phyloP scores from a whole-genome alignment of 1,140 invertebrate genomes.

The Meloidogyne hapla region DNA sequence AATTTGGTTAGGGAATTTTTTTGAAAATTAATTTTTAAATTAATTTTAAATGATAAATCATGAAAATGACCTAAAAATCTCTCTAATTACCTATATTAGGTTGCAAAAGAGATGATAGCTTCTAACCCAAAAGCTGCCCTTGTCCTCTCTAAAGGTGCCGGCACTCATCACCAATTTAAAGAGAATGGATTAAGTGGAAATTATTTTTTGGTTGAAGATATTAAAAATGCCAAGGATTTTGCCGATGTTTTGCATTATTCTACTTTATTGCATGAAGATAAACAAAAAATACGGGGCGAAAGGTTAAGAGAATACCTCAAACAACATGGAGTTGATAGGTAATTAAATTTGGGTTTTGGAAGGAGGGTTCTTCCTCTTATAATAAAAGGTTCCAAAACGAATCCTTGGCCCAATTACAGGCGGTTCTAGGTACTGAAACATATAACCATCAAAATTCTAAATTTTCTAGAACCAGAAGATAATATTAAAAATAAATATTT shows the following conservation, averaged over 20 bases:
- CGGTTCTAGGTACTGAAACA: too few species aligned
- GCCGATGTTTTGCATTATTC: conserved; percentile 59
- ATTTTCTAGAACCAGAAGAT: too few species aligned
- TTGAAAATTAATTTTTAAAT: too few species aligned
- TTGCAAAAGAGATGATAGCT: conserved; percentile 58
- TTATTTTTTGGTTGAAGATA: conserved; percentile 40
- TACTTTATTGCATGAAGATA: conserved; percentile 48
- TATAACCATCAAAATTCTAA: too few species aligned
- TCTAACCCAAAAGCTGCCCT: conserved; percentile 59
- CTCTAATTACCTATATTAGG: too few species aligned
- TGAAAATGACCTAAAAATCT: too few species aligned
- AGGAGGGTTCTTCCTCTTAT: too few species aligned
- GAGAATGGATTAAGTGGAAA: conserved; percentile 53
- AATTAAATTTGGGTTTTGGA: too few species aligned
- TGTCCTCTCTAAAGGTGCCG: conserved; percentile 61
- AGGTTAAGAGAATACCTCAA: conserved; percentile 59
- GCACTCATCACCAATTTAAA: conserved; percentile 59
- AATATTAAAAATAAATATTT: not conserved
- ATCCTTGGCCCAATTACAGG: too few species aligned
- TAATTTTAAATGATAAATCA: too few species aligned
- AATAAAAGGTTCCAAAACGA: too few species aligned
- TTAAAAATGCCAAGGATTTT: conserved; percentile 52
- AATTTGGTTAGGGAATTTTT: conserved; percentile 36
- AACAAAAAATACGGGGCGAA: conserved; percentile 48
- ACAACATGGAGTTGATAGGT: conserved; percentile 62